Percentiles rank a stretch among this genome's conserved stretches.
Evolutionary conservation across 1,140 invertebrate species (phyloP).

Genomic region (Aradophagus sp.): DNA sequence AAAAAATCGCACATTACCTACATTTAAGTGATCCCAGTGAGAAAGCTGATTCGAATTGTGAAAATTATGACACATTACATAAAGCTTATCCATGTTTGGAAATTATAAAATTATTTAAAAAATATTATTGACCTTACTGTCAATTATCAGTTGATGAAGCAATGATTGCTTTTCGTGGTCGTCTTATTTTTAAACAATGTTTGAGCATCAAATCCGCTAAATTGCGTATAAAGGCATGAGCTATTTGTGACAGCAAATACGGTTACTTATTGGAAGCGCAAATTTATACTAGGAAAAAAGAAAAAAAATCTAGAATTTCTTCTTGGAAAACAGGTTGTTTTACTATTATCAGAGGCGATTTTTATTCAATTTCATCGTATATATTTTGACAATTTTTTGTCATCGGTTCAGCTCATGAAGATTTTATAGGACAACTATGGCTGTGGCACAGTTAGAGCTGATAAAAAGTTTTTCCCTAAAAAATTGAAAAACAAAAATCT

Average conservation of each 20-base stretch:
- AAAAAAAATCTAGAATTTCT: constrained; percentile 4
- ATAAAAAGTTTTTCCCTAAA: constrained; percentile 10
- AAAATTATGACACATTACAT: constrained; percentile 5
- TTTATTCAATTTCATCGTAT: constrained; percentile 4
- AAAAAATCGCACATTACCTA: constrained; percentile 2
- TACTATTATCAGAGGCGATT: constrained; percentile 5
- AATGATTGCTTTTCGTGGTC: constrained; percentile 10
- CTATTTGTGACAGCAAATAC: constrained; percentile 9
- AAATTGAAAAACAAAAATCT: background rate
- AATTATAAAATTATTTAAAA: constrained; percentile 14
- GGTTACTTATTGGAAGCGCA: constrained; percentile 9
- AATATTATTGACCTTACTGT: constrained; percentile 3
- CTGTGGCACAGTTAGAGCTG: constrained; percentile 17
- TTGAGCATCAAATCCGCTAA: constrained; percentile 5
- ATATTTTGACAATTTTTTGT: constrained; percentile 11
- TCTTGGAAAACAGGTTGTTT: constrained; percentile 10
- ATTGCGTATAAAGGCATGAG: constrained; percentile 18
- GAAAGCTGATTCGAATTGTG: background rate
- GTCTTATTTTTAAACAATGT: constrained; percentile 6
- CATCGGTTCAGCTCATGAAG: constrained; percentile 3
- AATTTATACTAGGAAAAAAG: constrained; percentile 22
- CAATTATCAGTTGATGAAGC: constrained; percentile 12
- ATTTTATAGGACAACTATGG: constrained; percentile 14
- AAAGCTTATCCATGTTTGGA: constrained; percentile 7
- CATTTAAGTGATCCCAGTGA: constrained; percentile 5